phyloP scores from a whole-genome alignment of 2,797 vertebrate species.

The Ctenopoma multispine region DNA sequence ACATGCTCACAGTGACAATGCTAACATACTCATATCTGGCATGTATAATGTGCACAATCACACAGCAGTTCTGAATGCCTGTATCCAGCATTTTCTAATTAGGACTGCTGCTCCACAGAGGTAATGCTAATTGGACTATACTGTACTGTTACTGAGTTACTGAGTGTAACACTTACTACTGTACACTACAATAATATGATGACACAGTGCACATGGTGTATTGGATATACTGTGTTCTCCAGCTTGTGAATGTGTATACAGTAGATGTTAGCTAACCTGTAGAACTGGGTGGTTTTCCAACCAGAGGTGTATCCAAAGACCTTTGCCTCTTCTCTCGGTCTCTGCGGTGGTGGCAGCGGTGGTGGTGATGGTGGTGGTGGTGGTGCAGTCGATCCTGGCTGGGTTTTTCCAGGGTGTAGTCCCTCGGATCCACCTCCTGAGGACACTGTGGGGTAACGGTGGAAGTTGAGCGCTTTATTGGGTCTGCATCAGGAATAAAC shows the following conservation, averaged over 20 bases:
- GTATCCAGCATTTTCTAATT: too few relatives aligned
- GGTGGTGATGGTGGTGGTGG: conserved; percentile 90
- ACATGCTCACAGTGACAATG: too few relatives aligned
- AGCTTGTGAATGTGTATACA: not conserved
- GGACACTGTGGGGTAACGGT: conserved; percentile 88
- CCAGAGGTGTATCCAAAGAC: too few relatives aligned
- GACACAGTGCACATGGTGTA: too few relatives aligned
- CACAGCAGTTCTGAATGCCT: too few relatives aligned
- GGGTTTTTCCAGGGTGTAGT: conserved; percentile 85
- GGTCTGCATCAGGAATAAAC: conserved; percentile 89
- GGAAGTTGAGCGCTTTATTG: conserved; percentile 93
- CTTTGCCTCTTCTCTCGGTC: conserved; percentile 17
- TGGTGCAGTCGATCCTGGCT: conserved; percentile 84
- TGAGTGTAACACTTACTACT: too few relatives aligned
- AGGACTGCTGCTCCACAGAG: too few relatives aligned
- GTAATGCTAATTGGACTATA: too few relatives aligned
- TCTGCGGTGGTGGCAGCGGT: conserved; percentile 90
- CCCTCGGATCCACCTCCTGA: conserved; percentile 85
- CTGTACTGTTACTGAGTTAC: too few relatives aligned
- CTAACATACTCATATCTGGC: too few relatives aligned
- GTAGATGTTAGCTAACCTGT: conserved; percentile 79
- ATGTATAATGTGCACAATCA: too few relatives aligned
- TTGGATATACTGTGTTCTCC: not conserved
- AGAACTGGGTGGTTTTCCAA: conserved; percentile 56
- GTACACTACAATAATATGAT: too few relatives aligned